Evolutionary conservation across 2,113 vertebrate species (phyloP).

Genomic region (Pseudonaja textilis): DNA sequence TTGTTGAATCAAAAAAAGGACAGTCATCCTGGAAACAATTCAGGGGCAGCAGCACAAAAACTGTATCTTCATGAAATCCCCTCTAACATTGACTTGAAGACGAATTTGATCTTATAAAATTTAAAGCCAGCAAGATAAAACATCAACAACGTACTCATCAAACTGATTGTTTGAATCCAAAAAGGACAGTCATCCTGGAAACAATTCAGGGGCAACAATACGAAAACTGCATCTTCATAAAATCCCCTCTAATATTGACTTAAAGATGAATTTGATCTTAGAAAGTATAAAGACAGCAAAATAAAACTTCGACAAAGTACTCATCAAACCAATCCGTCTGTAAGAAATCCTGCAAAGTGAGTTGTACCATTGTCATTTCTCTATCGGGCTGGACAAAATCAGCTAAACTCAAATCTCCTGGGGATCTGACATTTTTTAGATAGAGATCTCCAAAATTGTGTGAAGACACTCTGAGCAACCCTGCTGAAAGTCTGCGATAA

Average conservation of each 20-base stretch:
- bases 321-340: neutral
- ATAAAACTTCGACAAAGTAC: neutral
- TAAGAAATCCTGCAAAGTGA: neutral
- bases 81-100: neutral
- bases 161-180: conserved; percentile 30
- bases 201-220: neutral
- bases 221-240: neutral
- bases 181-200: neutral
- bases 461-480: neutral
- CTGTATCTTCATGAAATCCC: neutral
- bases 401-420: neutral
- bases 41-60: neutral
- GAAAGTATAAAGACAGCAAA: neutral
- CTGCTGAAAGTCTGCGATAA: neutral
- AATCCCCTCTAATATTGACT: neutral
- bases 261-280: neutral
- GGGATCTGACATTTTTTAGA: neutral
- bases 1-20: conserved; percentile 14
- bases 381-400: neutral
- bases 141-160: neutral
- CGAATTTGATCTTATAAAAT: neutral
- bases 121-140: neutral
- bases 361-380: neutral
- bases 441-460: neutral
- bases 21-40: neutral